phyloP scores from a whole-genome alignment of 2,797 vertebrate genomes.

The Sebastes umbrosus region DNA sequence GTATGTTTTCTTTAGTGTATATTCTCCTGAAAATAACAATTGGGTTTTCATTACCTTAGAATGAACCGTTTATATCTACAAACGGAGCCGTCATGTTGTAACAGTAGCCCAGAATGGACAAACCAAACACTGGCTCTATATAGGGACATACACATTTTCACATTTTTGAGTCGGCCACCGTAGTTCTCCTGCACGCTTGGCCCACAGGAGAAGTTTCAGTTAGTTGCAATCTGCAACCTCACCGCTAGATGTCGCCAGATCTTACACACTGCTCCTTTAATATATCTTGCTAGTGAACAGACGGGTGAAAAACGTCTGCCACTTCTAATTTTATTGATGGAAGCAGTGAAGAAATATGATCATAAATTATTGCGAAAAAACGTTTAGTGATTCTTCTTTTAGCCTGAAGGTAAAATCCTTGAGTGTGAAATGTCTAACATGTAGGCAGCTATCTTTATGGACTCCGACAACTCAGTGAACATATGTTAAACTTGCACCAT shows the following conservation, averaged over 20 bases:
- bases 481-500: slow-evolving; percentile 27
- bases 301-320: background rate
- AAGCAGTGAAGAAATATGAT: background rate
- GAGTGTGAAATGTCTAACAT: background rate
- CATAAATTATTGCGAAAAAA: background rate
- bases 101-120: background rate
- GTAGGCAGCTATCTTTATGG: background rate
- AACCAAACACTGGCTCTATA: background rate
- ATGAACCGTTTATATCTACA: background rate
- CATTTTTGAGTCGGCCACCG: too few relatives aligned
- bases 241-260: background rate
- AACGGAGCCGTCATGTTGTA: background rate
- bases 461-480: slow-evolving; percentile 1
- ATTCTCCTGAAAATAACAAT: background rate
- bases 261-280: background rate
- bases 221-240: too few relatives aligned
- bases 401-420: background rate
- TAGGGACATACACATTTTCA: background rate
- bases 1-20: background rate
- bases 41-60: background rate
- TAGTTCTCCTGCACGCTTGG: too few relatives aligned
- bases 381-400: background rate
- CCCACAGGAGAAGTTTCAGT: too few relatives aligned
- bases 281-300: background rate
- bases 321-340: background rate